Evolutionary conservation across 2,888 invertebrate genomes (phyloP).

Genomic region (Pseudococcus jackbeardsleyi): DNA sequence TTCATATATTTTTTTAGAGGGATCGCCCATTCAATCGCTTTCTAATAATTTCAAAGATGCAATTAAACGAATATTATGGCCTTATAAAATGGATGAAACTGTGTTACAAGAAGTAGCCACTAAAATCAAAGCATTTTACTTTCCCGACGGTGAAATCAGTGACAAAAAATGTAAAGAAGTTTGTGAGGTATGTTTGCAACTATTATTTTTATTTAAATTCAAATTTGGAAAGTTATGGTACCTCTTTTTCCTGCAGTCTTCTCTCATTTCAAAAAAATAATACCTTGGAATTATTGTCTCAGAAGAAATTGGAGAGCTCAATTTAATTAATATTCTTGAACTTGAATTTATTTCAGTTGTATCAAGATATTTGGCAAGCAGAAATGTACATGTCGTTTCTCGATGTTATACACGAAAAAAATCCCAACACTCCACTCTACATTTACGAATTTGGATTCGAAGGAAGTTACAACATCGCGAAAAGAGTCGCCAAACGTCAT

Average conservation of each 20-base stretch:
- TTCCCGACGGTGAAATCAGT: not conserved
- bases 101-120: not conserved
- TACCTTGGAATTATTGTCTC: too few relatives aligned
- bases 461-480: not conserved
- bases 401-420: not conserved
- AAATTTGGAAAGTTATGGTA: too few relatives aligned
- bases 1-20: not conserved
- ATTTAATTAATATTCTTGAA: too few relatives aligned
- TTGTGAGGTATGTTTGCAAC: not conserved
- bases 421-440: not conserved
- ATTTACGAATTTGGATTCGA: constrained; percentile 10
- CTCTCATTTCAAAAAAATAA: not conserved
- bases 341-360: not conserved
- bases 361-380: constrained; percentile 1
- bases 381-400: not conserved
- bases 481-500: not conserved
- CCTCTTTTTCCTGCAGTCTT: too few relatives aligned
- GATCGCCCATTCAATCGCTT: not conserved
- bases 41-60: not conserved
- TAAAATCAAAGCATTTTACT: not conserved
- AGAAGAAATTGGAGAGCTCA: too few relatives aligned
- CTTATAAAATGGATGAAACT: not conserved
- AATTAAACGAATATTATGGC: not conserved
- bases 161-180: not conserved
- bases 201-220: too few relatives aligned